Conservation (phyloP, 2,888 invertebrate species). For the Apamea sordens region DNA sequence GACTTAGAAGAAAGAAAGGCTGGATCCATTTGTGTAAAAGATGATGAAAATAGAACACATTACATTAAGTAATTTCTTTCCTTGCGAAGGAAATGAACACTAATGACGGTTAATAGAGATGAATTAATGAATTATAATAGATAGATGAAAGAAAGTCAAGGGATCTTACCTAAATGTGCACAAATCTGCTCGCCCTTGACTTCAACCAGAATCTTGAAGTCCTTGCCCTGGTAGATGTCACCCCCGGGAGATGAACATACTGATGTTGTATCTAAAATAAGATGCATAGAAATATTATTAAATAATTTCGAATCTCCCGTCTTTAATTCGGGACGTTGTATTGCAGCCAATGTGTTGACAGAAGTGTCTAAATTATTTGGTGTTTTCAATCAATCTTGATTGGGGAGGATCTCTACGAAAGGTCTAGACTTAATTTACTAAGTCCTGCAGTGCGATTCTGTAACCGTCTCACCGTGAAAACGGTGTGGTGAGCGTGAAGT, state of each 20-base stretch:
- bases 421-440: too few species aligned
- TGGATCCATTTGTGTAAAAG: background rate
- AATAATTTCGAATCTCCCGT: background rate
- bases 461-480: too few species aligned
- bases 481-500: too few species aligned
- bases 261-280: conserved; percentile 82
- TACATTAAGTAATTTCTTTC: background rate
- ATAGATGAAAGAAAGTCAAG: background rate
- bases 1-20: background rate
- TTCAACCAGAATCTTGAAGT: conserved; percentile 88
- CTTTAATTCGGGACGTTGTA: background rate
- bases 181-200: conserved; percentile 92
- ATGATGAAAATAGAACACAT: background rate
- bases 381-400: background rate
- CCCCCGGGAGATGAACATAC: conserved; percentile 88
- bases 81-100: background rate
- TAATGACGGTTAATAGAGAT: background rate
- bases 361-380: too few species aligned
- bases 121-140: background rate
- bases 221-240: conserved; percentile 85
- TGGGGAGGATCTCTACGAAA: background rate
- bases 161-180: conserved; percentile 91
- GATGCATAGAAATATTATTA: background rate
- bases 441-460: too few species aligned
- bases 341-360: background rate